phyloP scores from a whole-genome alignment of 2,797 vertebrate genomes.

The Pantherophis alleghaniensis region DNA sequence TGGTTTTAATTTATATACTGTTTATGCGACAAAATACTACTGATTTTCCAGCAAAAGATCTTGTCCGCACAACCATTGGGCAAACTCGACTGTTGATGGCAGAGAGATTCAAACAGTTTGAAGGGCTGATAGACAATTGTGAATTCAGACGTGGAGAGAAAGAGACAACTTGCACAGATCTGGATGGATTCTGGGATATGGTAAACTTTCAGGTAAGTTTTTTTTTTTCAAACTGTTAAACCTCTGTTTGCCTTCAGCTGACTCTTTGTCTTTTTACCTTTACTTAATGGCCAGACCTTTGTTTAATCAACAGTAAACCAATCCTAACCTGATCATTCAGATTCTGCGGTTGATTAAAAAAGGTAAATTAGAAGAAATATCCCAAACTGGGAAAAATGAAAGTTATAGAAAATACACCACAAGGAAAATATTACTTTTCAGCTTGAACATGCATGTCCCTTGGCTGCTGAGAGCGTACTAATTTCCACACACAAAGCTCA shows the following conservation, averaged over 20 bases:
- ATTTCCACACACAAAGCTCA: background rate
- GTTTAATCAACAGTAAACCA: background rate
- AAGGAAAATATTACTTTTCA: background rate
- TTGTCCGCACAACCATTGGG: constrained; percentile 85
- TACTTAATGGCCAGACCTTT: background rate
- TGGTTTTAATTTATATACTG: background rate
- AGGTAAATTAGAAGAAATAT: background rate
- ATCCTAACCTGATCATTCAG: background rate
- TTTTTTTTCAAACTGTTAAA: background rate
- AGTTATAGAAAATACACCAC: background rate
- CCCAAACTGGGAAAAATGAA: background rate
- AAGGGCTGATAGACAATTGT: constrained; percentile 87
- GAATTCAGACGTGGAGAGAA: constrained; percentile 86
- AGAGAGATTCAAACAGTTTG: constrained; percentile 91
- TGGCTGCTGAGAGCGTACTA: background rate
- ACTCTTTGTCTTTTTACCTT: background rate
- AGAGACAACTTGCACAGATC: constrained; percentile 83
- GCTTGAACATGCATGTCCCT: background rate
- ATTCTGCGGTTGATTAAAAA: background rate
- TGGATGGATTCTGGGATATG: constrained; percentile 99
- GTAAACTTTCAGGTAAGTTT: constrained; percentile 85
- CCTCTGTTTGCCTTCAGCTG: background rate
- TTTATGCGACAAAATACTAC: background rate
- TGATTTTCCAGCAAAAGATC: constrained; percentile 80
- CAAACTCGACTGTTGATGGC: constrained; percentile 89